Conservation (phyloP, 1,140 invertebrate species). For the Zaprionus tsacasi region DNA sequence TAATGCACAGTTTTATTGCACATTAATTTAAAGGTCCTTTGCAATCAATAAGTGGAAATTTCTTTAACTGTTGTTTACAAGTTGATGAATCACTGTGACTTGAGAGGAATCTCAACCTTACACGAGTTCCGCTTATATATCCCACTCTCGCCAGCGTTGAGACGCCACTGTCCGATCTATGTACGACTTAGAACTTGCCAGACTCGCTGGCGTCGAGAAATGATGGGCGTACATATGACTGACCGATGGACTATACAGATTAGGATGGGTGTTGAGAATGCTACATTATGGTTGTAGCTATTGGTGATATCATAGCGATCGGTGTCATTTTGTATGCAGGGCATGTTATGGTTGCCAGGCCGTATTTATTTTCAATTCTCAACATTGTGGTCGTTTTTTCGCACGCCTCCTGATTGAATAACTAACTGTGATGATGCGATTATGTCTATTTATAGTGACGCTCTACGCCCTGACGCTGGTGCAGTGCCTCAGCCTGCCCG, state of each 20-base stretch:
- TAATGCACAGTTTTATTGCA: slow-evolving; percentile 11
- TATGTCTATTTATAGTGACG: slow-evolving; percentile 69
- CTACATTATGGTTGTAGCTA: slow-evolving; percentile 1
- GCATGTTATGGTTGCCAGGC: slow-evolving; percentile 33
- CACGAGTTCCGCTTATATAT: neutral
- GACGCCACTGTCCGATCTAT: slow-evolving; percentile 7
- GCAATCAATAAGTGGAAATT: slow-evolving; percentile 7
- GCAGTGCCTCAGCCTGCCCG: slow-evolving; percentile 68
- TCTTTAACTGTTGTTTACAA: neutral
- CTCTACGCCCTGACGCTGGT: slow-evolving; percentile 69
- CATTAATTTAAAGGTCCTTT: slow-evolving; percentile 2
- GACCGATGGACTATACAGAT: slow-evolving; percentile 16
- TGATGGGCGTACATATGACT: slow-evolving; percentile 60
- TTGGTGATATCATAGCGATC: slow-evolving; percentile 64
- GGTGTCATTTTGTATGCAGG: slow-evolving; percentile 57
- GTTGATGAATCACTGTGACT: neutral
- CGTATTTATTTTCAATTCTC: neutral
- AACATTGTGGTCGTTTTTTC: slow-evolving; percentile 5
- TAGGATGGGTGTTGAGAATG: slow-evolving; percentile 3
- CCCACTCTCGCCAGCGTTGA: neutral
- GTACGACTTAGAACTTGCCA: slow-evolving; percentile 42
- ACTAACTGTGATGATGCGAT: slow-evolving; percentile 40
- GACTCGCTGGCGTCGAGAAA: slow-evolving; percentile 67
- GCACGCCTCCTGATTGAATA: slow-evolving; percentile 59
- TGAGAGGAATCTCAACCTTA: neutral